These are phyloP conservation scores for Drosophila colorata DNA, from an alignment of 2,888 invertebrate genomes.

Conservation along the genomic window DNA sequence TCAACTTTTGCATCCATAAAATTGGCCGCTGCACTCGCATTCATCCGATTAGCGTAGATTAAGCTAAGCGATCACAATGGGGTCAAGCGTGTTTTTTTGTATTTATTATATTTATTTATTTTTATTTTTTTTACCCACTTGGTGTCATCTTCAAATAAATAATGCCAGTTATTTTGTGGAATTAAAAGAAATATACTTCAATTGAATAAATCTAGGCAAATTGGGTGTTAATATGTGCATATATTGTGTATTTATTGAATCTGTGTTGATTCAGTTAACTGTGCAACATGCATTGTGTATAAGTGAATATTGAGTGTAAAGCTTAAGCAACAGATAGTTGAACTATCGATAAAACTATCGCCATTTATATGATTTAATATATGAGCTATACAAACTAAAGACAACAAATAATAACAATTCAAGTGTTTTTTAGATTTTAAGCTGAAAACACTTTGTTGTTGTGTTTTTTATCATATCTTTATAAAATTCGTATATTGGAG, in stretches of 20 bases:
- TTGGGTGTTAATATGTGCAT: neutral
- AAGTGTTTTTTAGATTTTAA: too few species aligned
- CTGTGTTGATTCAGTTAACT: constrained; percentile 1
- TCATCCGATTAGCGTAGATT: constrained; percentile 45
- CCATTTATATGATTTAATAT: too few species aligned
- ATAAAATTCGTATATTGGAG: too few species aligned
- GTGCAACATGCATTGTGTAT: neutral
- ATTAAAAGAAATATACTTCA: constrained; percentile 5
- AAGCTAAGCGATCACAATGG: constrained; percentile 25
- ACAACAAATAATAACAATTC: too few species aligned
- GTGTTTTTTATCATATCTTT: too few species aligned
- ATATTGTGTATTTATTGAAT: neutral
- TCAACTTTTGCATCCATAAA: constrained; percentile 23
- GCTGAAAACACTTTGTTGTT: too few species aligned
- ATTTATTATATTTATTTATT: neutral
- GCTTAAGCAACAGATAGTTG: neutral
- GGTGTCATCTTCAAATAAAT: constrained; percentile 19
- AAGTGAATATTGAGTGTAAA: neutral
- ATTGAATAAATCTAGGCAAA: constrained; percentile 1
- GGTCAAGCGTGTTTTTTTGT: constrained; percentile 38
- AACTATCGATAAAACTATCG: neutral
- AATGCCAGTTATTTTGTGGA: neutral
- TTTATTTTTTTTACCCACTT: constrained; percentile 20
- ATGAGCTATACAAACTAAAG: too few species aligned
- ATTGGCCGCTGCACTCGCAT: constrained; percentile 17